phyloP scores from a whole-genome alignment of 2,797 vertebrate species.

The Kryptopterus vitreolus region DNA sequence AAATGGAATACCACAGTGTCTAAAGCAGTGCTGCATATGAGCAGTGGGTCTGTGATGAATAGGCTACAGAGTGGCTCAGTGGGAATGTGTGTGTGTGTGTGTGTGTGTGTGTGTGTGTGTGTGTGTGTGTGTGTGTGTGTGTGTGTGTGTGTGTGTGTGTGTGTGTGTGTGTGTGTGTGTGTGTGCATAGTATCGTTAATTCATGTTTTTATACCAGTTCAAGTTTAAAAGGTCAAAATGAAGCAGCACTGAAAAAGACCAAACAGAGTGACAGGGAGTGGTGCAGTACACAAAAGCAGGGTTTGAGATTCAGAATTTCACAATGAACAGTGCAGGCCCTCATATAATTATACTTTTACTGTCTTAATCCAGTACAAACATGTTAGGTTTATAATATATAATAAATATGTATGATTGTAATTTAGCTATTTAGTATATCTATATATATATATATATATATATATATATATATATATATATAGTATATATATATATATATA shows the following conservation, averaged over 20 bases:
- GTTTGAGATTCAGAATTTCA: background rate
- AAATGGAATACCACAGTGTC: constrained; percentile 37
- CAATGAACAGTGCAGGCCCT: no score
- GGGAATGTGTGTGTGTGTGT: no score
- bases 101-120: no score
- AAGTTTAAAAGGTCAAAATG: constrained; percentile 10
- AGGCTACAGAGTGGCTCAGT: constrained; percentile 43
- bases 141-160: no score
- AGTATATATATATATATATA: no score
- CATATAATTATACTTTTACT: no score
- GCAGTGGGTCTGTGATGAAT: constrained; percentile 36
- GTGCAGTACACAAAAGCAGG: background rate
- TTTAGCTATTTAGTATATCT: no score
- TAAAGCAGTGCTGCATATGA: constrained; percentile 44
- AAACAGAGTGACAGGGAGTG: background rate
- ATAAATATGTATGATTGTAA: no score
- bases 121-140: no score
- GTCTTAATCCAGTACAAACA: background rate
- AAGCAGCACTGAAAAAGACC: background rate
- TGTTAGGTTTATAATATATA: no score
- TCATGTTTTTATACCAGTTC: constrained; percentile 21
- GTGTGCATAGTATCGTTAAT: constrained; percentile 18
- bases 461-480: no score
- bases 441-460: no score
- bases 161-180: constrained; percentile 29